Conservation (phyloP, 2,797 vertebrate species). For the Acrocephalus scirpaceus region DNA sequence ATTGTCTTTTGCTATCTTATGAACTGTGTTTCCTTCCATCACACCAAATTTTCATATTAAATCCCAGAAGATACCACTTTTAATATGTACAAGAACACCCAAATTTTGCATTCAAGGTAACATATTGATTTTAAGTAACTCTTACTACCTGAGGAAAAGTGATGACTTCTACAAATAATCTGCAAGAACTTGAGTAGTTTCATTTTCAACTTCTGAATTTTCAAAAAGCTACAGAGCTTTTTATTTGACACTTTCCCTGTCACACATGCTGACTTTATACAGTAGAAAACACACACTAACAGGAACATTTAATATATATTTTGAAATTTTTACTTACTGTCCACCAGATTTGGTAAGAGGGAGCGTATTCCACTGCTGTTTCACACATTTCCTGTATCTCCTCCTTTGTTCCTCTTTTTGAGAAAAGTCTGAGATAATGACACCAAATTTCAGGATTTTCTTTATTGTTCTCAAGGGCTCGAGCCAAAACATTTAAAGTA, state of each 20-base stretch:
- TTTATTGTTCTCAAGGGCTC: constrained; percentile 93
- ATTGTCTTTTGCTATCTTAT: neutral
- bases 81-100: neutral
- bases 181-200: neutral
- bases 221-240: neutral
- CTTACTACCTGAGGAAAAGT: neutral
- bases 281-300: neutral
- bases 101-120: neutral
- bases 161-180: neutral
- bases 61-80: neutral
- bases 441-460: constrained; percentile 94
- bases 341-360: constrained; percentile 90
- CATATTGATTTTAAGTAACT: neutral
- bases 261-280: neutral
- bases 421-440: constrained; percentile 93
- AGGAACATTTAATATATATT: neutral
- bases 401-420: constrained; percentile 86
- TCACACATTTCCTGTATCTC: constrained; percentile 98
- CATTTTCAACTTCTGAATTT: neutral
- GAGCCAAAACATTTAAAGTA: constrained; percentile 92
- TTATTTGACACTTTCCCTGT: neutral
- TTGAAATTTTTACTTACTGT: constrained; percentile 82
- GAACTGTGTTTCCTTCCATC: neutral
- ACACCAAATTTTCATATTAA: neutral
- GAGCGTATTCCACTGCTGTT: constrained; percentile 94